Evolutionary conservation across 2,797 vertebrate genomes (phyloP), one percentile per base, ranked within the genome.

Genomic region (Limosa lapponica): DNA sequence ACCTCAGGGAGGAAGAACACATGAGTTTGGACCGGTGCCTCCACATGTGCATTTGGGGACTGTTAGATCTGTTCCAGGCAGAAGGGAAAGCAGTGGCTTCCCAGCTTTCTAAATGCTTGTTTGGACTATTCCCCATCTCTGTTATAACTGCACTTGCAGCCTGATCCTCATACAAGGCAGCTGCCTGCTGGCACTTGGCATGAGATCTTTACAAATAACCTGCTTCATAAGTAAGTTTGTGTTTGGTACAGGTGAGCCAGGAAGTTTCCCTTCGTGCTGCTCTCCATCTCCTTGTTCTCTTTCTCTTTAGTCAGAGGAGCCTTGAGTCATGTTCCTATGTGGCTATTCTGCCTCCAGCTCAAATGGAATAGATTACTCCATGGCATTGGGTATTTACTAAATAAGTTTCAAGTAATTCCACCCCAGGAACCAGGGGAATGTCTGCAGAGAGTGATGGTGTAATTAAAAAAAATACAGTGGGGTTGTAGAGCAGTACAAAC

Each of bases 401-500:
- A 8, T 51, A 78, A 65, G 30, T 78, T 93, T 81, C 39, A 34
- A 92, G 70, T 39, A 82, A 74, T 89, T 96, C 86, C 52, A 57
- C 52, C 39, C 55, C 25, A 59, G 79, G 89, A 94, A 46, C 34
- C 80, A 71, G 64, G 77, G 64, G 48, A 87, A 72, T 71, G 86
- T 77, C 73, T 93, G 54, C 66, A 90, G 90, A 92, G 80, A 94
- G 44, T n/a, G 78, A 90, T 85, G 70, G 46, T 37, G 48, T 79
- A 66, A 95, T 93, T 84, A 69, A 83, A 81, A 82, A 65, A 57
- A 16, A 6, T 66, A 16, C 52, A 67, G 71, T 34, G 48, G 25
- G 16, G 3, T 23, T 79, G 62, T 89, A 49, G 13, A 70, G 77
- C 57, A 79, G 73, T 66, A 70, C 58, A 34, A 88, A 16, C 39